Evolutionary conservation across 2,797 vertebrate species (phyloP).

Genomic region (Chrosomus eos): DNA sequence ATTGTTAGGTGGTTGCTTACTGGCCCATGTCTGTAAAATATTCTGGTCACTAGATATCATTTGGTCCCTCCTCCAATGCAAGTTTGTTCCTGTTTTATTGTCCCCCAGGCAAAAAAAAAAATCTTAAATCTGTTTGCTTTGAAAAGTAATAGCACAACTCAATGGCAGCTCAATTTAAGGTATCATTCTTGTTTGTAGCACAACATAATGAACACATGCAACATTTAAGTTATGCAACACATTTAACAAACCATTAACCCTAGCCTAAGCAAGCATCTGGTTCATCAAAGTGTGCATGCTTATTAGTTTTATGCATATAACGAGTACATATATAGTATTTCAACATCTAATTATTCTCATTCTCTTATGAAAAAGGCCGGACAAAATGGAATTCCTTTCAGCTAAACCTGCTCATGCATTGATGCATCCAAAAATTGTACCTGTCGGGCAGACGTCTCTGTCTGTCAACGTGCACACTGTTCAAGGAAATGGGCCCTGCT

Average conservation of each 20-base stretch:
- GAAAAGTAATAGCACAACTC: not conserved
- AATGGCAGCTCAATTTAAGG: not conserved
- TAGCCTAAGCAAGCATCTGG: not conserved
- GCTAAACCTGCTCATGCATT: not conserved
- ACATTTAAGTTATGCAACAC: not conserved
- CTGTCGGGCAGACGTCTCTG: constrained; percentile 26
- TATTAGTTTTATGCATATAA: not conserved
- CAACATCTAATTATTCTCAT: not conserved
- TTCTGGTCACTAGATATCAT: not conserved
- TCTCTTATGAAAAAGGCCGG: constrained; percentile 44
- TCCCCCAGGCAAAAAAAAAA: not conserved
- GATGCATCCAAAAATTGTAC: constrained; percentile 17
- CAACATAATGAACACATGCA: not conserved
- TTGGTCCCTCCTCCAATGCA: not conserved
- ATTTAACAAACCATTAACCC: not conserved
- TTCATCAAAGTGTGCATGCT: not conserved
- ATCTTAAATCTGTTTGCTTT: not conserved
- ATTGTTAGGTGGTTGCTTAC: not conserved
- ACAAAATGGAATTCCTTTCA: constrained; percentile 17
- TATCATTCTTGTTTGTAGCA: not conserved
- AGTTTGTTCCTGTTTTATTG: not conserved
- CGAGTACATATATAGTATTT: not conserved
- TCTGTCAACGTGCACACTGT: constrained; percentile 35
- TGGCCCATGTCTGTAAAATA: not conserved
- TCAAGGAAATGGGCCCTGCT: constrained; percentile 20